Base-by-base conservation (phyloP, 2,797 vertebrate genomes). In the Sus cebifrons region DNA sequence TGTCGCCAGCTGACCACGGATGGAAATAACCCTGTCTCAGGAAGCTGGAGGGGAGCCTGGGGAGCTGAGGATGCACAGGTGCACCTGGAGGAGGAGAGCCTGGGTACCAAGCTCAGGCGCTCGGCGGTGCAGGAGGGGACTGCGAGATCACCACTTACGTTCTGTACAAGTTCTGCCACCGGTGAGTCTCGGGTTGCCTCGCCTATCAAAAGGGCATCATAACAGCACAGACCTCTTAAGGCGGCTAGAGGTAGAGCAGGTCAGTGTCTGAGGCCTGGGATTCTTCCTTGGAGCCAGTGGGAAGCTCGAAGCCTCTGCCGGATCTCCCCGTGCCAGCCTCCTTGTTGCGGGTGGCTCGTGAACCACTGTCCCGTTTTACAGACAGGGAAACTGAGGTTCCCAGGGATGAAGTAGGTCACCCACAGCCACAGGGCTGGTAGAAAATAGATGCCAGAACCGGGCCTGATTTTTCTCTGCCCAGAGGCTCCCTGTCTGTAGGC, bases 341-440 rank as follows among this genome's bases (percentile, higher is more conserved):
- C 49, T 27, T n/a, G 3, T 6, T 52, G n/a, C 52, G 20, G 32
- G 18, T 3, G 49, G 58, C 11, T 27, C n/a, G 17, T 4, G 71
- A 58, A 6, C 83, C 60, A 44, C 21, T 60, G 36, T 44, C 17
- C 36, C 75, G 65, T 65, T 79, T 87, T 83, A 86, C 3, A 95
- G 40, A 58, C 49, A 81, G 21, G 44, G 32, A 92, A 60, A 81
- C 54, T 79, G 77, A 96, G 82, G 54, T 36, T 94, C n/a, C 23
- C 6, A 6, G 15, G 56, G 25, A 15, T 65, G 13, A 75, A 67
- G 25, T 7, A 4, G 27, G 52, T 58, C 9, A 15, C 16, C 25
- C 8, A 32, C 2, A 29, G 49, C 58, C 86, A 36, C 2, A n/a
- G 21, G 32, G 29, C 4, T 1, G 1, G 49, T 56, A 62, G 64